Base-by-base conservation (phyloP, 2,888 invertebrate genomes). In the Spatulosminthurus flaviceps region DNA sequence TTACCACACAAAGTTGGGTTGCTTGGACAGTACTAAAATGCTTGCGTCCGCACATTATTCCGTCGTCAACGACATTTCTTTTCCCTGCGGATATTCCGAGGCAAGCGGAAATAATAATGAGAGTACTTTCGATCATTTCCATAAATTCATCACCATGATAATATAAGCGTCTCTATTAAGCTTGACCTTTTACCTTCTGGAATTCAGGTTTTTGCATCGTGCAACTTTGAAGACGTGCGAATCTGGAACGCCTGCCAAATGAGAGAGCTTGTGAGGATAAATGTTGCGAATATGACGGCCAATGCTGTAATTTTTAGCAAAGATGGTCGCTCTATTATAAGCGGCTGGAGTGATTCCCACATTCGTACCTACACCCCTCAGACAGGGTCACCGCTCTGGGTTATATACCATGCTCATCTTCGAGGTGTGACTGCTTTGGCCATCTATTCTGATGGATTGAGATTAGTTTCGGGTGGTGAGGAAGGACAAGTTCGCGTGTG, bases 201-300 rank as follows among this genome's bases (percentile, higher is more conserved):
- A 29, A 66, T 66, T 0, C 92, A 93, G 79, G 93, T 96, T 78
- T 95, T 97, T 88, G 95, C 95, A 60, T 95, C 96, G 0, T 94
- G 93, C 60, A 93, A 95, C 77, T 91, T 92, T 86, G 92, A 96
- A 86, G 93, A 94, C 85, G 92, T 97, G 73, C 91, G 97, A 78
- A 91, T 97, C 81, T 97, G 97, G 97, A 92, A 93, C 83, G 88
- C 92, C 73, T 89, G 89, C 64, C 91, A 92, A 0, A 91, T 92
- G 86, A 92, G 92, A 86, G 97, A 97, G 89, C 88, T 96, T 81
- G 90, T 96, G 26, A 90, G 97, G 51, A 93, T 96, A 82, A 90
- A 91, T 81, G 93, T 96, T 22, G 92, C 93, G n/a, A 97, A 97
- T 89, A 95, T 95, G 87, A 91, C 91, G 2, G 96, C 96, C 87